These are phyloP conservation scores for Galerucella pusilla DNA, from an alignment of 2,888 invertebrate genomes.

Conservation along the genomic window DNA sequence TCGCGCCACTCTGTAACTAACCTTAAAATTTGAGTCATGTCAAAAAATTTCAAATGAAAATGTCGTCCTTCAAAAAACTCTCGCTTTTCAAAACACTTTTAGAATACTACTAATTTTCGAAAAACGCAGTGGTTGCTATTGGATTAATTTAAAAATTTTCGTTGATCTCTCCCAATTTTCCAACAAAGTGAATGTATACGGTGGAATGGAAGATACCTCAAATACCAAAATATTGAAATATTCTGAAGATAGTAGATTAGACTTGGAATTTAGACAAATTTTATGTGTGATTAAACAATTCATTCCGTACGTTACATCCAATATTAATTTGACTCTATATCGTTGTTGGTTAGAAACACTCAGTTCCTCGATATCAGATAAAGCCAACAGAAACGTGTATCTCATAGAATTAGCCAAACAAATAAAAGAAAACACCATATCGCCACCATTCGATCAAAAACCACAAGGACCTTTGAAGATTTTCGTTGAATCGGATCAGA, in stretches of 20 bases:
- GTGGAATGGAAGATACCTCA: conserved; percentile 30
- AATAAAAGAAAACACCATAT: conserved; percentile 48
- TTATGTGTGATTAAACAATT: conserved; percentile 50
- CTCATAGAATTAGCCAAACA: conserved; percentile 51
- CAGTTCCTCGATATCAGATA: conserved; percentile 43
- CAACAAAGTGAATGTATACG: conserved; percentile 5
- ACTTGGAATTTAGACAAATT: conserved; percentile 52
- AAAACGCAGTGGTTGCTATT: neutral
- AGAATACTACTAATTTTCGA: neutral
- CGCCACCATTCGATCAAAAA: conserved; percentile 50
- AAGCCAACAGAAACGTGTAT: conserved; percentile 48
- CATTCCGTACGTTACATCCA: conserved; percentile 51
- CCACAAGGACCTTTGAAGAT: conserved; percentile 43
- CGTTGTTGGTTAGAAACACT: conserved; percentile 54
- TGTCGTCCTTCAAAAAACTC: conserved; percentile 8
- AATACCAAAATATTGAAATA: conserved; percentile 9
- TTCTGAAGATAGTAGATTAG: conserved; percentile 40
- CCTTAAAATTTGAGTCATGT: neutral
- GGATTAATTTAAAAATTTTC: conserved; percentile 1
- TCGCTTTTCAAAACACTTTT: neutral
- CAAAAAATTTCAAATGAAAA: neutral
- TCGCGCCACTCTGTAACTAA: neutral
- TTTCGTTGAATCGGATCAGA: conserved; percentile 22
- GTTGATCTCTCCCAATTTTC: neutral
- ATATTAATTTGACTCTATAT: conserved; percentile 48